Percentiles rank a stretch among this genome's conserved stretches.
These are phyloP conservation scores for Mirounga angustirostris DNA, from an alignment of 2,113 vertebrate species.

Conservation along the genomic window DNA sequence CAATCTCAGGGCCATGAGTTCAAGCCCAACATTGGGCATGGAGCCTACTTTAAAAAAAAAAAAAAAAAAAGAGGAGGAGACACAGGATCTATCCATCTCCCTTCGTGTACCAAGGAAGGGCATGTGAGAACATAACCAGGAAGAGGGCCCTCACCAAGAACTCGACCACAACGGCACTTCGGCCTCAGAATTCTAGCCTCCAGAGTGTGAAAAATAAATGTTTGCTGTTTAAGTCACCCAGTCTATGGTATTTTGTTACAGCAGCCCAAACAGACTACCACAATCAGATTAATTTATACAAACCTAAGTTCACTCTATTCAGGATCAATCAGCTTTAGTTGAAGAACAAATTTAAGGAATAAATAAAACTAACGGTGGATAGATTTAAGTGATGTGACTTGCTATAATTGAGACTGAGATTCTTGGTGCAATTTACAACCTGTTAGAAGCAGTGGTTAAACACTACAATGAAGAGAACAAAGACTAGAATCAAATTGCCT, in stretches of 20 bases:
- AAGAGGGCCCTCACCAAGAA: background rate
- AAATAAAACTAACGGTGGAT: slow-evolving; percentile 1
- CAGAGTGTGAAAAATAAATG: background rate
- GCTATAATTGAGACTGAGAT: background rate
- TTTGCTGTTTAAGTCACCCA: background rate
- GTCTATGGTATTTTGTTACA: background rate
- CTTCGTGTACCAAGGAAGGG: background rate
- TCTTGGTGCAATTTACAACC: background rate
- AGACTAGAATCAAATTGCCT: background rate
- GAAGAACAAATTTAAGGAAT: slow-evolving; percentile 12
- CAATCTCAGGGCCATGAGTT: background rate
- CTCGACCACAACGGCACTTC: background rate
- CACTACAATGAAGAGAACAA: background rate
- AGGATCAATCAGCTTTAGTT: background rate
- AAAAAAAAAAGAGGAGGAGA: background rate
- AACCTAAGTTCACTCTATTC: background rate
- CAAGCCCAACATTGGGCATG: background rate
- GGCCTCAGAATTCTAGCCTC: background rate
- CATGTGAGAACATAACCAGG: background rate
- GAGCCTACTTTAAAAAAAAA: background rate
- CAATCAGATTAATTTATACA: background rate
- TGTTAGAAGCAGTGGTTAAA: background rate
- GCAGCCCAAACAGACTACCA: background rate
- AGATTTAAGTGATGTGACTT: background rate
- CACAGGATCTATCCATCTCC: background rate